Base-by-base conservation (phyloP, 2,797 vertebrate genomes). In the Ptychadena robeensis region DNA sequence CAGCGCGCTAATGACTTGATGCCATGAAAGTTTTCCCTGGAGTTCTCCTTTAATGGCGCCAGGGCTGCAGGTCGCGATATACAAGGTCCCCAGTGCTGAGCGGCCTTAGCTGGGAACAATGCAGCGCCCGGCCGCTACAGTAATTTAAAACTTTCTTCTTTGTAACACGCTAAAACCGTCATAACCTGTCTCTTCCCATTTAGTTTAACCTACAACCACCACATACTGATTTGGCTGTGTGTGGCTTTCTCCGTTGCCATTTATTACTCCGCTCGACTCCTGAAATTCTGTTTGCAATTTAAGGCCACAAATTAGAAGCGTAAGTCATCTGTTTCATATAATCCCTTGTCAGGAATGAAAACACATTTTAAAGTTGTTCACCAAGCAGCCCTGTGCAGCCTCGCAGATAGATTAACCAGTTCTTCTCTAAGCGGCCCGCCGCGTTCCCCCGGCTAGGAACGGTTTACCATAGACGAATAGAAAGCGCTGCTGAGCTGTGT, bases 241-340 rank as follows among this genome's bases (percentile, higher is more conserved):
- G 95, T 95, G 93, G 94, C 93, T 94, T 94, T 93, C 92, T 91
- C 92, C 92, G 91, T 91, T 94, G 94, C 92, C 95, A 93, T 95
- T 96, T 95, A 96, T 95, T 96, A 96, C 94, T 95, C 94, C 90
- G 90, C 94, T 95, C 94, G 92, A 96, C 95, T 97, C 94, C 95
- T 95, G 95, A 96, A 97, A 96, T 96, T 97, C 96, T 97, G 97
- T 97, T 98, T 97, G 96, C 96, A 98, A 98, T 98, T 98, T 97
- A 96, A 96, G 93, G 94, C 95, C 92, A 93, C 96, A 97, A 98
- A 98, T 98, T 97, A 97, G 95, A 98, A 98, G 94, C 96, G 95
- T 95, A 97, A 98, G 96, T 97, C 96, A 98, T 98, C 96, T 98
- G 97, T 96, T 98, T 98, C 94, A 94, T 95, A 98, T 98, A 97